Evolutionary conservation across 2,888 invertebrate species (phyloP), one percentile per base, ranked within the genome.

Genomic region (Belgica antarctica): DNA sequence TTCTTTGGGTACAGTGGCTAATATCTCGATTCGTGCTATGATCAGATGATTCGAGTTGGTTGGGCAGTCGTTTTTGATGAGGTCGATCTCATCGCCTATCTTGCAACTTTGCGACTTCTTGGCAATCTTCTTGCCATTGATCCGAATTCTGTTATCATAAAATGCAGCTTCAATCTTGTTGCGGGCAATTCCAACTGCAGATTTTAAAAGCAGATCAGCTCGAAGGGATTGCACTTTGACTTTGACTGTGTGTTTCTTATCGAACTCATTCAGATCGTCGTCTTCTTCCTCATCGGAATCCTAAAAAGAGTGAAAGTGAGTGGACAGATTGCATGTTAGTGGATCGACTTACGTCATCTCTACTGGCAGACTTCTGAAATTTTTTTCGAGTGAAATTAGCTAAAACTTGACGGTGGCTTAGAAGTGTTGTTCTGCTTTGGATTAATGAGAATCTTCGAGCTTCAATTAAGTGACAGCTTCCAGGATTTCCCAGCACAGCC

Each of bases 141-240:
- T 77, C 75, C 90, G 84, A 72, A 94, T 85, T 82, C 86, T 89
- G 76, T 89, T 90, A 73, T 89, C 89, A 80, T 92, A 93, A 77
- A 94, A 91, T 62, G 87, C 79, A 66, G 84, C 83, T 76, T 93
- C 93, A 47, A 92, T 82, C 85, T 92, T 93, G 77, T 88, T 90
- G 77, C 91, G 85, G 31, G 90, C 85, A 70, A 90, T 82, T 70
- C 85, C 85, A 12, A 92, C 80, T 17, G 86, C 88, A 36, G 84
- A 82, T 79, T 90, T 92, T 1, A 90, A 74, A 66, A 92, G 76
- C 1, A 83, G 78, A 81, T 93, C 93, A 1, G 88, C 80, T 74
- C 92, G 82, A 75, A 89, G 77, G 0, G 90, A 88, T 71, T 84
- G 84, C 5, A 90, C 82, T 71, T 81, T 84, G 17, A 86, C 79